Evolutionary conservation across 2,888 invertebrate genomes (phyloP).

Genomic region (Aphidoletes aphidimyza): DNA sequence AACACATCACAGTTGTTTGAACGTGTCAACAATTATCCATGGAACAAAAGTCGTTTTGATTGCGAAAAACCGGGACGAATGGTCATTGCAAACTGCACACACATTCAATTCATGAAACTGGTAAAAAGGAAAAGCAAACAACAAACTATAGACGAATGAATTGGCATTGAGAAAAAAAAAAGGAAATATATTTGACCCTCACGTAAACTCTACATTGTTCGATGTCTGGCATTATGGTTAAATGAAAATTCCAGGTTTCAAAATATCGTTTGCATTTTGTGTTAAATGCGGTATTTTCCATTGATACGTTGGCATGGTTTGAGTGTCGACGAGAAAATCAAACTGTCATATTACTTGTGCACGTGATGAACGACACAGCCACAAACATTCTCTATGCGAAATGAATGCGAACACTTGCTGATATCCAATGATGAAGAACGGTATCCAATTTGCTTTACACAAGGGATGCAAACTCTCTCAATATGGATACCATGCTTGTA

Average conservation of each 20-base stretch:
- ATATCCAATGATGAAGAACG: background rate
- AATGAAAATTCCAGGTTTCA: background rate
- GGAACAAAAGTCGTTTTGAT: no score
- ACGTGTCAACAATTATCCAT: no score
- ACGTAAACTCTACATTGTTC: background rate
- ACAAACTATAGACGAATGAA: no score
- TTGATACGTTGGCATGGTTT: background rate
- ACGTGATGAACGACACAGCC: constrained; percentile 9
- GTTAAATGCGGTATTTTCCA: background rate
- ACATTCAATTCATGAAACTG: no score
- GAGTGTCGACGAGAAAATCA: no score
- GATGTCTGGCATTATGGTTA: background rate
- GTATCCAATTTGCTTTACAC: background rate
- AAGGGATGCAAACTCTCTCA: background rate
- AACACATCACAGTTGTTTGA: background rate
- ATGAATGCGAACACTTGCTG: background rate
- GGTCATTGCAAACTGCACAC: no score
- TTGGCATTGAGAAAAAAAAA: background rate
- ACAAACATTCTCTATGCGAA: no score
- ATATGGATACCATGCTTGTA: no score
- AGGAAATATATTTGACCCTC: background rate
- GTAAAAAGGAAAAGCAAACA: no score
- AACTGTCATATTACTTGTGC: background rate
- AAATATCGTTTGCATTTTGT: background rate
- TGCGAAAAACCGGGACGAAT: no score